A percentile compares a stretch with the other conserved stretches of the same genome.
These are phyloP conservation scores for Phymastichus coffea DNA, from an alignment of 1,140 invertebrate species.

Conservation along the genomic window DNA sequence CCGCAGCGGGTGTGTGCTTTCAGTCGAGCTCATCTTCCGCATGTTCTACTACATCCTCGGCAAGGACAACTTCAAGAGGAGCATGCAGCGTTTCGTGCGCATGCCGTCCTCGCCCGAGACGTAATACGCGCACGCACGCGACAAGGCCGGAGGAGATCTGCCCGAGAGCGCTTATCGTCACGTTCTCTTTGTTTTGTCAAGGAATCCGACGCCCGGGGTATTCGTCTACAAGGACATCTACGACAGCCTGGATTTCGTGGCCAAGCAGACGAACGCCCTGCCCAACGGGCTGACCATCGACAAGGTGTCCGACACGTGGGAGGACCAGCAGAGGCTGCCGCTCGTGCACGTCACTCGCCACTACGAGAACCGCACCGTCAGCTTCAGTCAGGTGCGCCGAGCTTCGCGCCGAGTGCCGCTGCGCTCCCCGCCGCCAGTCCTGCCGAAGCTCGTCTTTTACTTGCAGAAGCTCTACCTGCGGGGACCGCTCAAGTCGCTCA, in stretches of 20 bases:
- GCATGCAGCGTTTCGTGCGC: slow-evolving; percentile 70
- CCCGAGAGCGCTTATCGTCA: no score
- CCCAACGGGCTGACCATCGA: slow-evolving; percentile 62
- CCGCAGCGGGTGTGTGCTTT: no score
- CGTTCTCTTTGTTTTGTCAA: no score
- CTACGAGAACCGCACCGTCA: slow-evolving; percentile 65
- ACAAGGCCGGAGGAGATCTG: no score
- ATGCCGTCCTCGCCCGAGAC: slow-evolving; percentile 44
- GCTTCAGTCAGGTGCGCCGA: slow-evolving; percentile 66
- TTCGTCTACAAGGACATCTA: slow-evolving; percentile 83
- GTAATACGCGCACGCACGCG: no score
- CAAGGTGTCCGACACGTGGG: slow-evolving; percentile 77
- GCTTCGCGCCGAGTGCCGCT: no score
- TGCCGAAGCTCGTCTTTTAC: no score
- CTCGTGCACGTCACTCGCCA: slow-evolving; percentile 72
- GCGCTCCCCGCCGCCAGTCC: no score
- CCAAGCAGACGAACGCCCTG: slow-evolving; percentile 60
- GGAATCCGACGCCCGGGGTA: no score
- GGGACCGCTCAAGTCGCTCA: slow-evolving; percentile 45
- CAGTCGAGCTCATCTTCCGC: slow-evolving; percentile 84
- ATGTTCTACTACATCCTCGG: slow-evolving; percentile 91
- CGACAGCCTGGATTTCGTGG: slow-evolving; percentile 70
- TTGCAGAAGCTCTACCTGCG: slow-evolving; percentile 67
- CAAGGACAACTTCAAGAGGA: slow-evolving; percentile 73
- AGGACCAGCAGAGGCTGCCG: slow-evolving; percentile 76